Evolutionary conservation across 1,140 invertebrate genomes (phyloP).

Genomic region (Temnothorax curvispinosus): DNA sequence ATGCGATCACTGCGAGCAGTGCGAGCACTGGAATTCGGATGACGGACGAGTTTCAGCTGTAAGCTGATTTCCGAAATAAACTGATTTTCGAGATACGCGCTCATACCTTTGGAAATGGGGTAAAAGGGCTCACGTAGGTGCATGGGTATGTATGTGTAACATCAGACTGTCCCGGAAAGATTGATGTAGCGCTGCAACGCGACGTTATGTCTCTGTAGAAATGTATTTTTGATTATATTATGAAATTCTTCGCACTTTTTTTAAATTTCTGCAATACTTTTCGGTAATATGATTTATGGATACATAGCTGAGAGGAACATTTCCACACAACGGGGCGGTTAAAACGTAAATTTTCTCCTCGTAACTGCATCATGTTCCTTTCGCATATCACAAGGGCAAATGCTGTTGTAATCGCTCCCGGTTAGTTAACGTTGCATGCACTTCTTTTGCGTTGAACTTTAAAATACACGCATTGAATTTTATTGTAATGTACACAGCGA

Average conservation of each 20-base stretch:
- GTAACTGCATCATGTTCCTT: neutral
- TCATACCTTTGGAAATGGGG: constrained; percentile 6
- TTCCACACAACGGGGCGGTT: neutral
- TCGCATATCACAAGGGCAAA: neutral
- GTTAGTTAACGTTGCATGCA: neutral
- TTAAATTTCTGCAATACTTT: constrained; percentile 18
- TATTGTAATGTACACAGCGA: neutral
- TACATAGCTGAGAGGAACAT: neutral
- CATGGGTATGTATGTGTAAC: neutral
- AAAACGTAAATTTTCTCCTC: constrained; percentile 11
- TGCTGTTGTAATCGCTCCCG: neutral
- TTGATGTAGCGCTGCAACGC: constrained; percentile 33
- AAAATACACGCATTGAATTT: constrained; percentile 28
- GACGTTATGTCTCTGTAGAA: constrained; percentile 37
- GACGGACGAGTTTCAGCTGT: constrained; percentile 17
- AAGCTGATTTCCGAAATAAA: constrained; percentile 39
- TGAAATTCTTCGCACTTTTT: constrained; percentile 24
- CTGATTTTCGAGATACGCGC: constrained; percentile 27
- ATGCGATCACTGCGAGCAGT: neutral
- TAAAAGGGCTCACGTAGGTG: neutral
- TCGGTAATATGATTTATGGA: constrained; percentile 24
- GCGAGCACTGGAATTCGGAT: constrained; percentile 9
- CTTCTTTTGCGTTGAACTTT: neutral
- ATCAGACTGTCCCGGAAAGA: constrained; percentile 34
- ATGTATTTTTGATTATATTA: constrained; percentile 48